Conservation (phyloP, 2,888 invertebrate genomes). For the Noctua pronuba region DNA sequence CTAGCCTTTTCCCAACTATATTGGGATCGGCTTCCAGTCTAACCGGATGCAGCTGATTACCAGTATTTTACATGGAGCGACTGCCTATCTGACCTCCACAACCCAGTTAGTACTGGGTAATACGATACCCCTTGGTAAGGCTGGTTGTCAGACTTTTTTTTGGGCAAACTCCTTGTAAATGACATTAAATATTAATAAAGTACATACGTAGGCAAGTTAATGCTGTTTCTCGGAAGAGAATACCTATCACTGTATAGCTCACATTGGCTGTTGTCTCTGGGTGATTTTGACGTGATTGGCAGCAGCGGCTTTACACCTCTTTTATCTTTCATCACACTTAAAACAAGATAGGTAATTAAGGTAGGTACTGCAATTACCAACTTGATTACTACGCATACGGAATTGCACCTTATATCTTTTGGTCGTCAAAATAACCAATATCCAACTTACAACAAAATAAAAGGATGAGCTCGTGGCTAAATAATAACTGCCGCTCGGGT, state of each 20-base stretch:
- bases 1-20: too few species aligned
- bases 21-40: too few species aligned
- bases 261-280: background rate
- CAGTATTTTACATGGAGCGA: too few species aligned
- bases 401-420: constrained; percentile 1
- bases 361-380: background rate
- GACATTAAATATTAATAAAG: constrained; percentile 10
- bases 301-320: background rate
- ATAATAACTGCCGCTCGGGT: too few species aligned
- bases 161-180: constrained; percentile 2
- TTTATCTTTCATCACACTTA: background rate
- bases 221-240: background rate
- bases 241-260: background rate
- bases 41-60: too few species aligned
- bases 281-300: background rate
- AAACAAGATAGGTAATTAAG: background rate
- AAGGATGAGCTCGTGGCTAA: too few species aligned
- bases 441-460: too few species aligned
- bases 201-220: background rate
- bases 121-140: too few species aligned
- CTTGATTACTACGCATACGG: background rate
- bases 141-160: too few species aligned
- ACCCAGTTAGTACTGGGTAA: too few species aligned
- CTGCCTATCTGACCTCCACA: too few species aligned
- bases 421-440: constrained; percentile 1